Conservation (phyloP, 2,797 vertebrate genomes). For the Coranthus polyacanthus region DNA sequence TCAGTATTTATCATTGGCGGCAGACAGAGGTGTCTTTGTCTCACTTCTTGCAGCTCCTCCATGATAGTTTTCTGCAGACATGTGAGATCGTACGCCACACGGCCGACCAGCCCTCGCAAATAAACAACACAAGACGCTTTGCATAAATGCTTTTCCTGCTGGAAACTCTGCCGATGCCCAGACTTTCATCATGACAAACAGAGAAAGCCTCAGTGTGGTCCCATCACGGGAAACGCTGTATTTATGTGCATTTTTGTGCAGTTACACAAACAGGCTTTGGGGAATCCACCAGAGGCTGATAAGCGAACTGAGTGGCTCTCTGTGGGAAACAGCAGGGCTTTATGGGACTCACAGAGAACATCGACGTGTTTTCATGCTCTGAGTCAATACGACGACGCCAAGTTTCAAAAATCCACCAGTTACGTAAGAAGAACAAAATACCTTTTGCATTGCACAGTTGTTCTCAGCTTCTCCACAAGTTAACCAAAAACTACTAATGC, state of each 20-base stretch:
- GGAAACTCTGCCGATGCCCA: neutral
- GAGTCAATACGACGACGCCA: neutral
- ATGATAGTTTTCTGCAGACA: slow-evolving; percentile 7
- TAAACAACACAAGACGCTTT: slow-evolving; percentile 21
- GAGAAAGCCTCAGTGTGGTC: slow-evolving; percentile 2
- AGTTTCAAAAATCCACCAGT: neutral
- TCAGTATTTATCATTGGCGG: neutral
- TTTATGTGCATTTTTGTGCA: slow-evolving; percentile 26
- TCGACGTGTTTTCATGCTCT: slow-evolving; percentile 16
- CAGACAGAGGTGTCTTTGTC: slow-evolving; percentile 5
- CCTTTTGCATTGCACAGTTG: too few relatives aligned
- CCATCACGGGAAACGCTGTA: neutral
- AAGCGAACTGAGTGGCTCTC: neutral
- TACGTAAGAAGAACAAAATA: too few relatives aligned
- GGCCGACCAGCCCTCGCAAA: neutral
- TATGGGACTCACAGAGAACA: neutral
- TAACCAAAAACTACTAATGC: too few relatives aligned
- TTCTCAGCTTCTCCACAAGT: too few relatives aligned
- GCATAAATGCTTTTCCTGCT: slow-evolving; percentile 20
- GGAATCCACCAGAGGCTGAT: slow-evolving; percentile 17
- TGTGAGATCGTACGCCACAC: slow-evolving; percentile 64
- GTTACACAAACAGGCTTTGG: slow-evolving; percentile 2
- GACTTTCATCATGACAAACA: slow-evolving; percentile 7
- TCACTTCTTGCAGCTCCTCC: neutral
- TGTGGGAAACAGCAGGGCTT: neutral